These are phyloP conservation scores for Australoheros facetus DNA, from an alignment of 2,797 vertebrate species.

Conservation along the genomic window DNA sequence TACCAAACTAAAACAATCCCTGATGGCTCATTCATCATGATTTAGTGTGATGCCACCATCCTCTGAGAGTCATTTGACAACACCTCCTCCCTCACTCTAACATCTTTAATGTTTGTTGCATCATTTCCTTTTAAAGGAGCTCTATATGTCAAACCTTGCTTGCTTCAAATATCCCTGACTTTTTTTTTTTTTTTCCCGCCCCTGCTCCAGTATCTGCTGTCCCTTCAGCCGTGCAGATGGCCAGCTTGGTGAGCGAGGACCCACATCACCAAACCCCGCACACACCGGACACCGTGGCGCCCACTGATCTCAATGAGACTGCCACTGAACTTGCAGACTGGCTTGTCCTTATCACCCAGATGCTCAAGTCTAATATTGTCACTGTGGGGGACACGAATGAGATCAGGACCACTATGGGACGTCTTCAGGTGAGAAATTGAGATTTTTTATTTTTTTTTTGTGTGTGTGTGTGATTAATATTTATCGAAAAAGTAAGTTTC, in stretches of 20 bases:
- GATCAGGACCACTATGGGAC: constrained; percentile 90
- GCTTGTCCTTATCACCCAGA: constrained; percentile 94
- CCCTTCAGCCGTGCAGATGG: constrained; percentile 85
- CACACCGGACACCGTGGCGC: constrained; percentile 82
- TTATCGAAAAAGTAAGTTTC: no score
- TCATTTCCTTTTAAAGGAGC: constrained; percentile 41
- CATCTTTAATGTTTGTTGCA: constrained; percentile 33
- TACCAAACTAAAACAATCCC: constrained; percentile 25
- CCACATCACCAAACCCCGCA: constrained; percentile 73
- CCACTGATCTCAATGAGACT: constrained; percentile 90
- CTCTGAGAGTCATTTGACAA: constrained; percentile 40
- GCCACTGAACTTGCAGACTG: constrained; percentile 94
- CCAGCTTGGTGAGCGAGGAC: constrained; percentile 81
- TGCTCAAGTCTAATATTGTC: constrained; percentile 98
- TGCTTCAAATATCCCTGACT: not conserved
- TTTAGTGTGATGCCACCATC: constrained; percentile 34
- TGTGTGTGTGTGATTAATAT: not conserved
- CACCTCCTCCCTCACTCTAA: constrained; percentile 25
- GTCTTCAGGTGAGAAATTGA: constrained; percentile 86
- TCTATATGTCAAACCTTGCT: constrained; percentile 30
- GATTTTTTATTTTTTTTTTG: not conserved
- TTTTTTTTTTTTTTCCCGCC: not conserved
- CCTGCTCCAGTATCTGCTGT: constrained; percentile 72
- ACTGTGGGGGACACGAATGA: constrained; percentile 94
- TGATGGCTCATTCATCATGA: constrained; percentile 28